phyloP scores from a whole-genome alignment of 2,113 vertebrate species.

The Podarcis cretensis region DNA sequence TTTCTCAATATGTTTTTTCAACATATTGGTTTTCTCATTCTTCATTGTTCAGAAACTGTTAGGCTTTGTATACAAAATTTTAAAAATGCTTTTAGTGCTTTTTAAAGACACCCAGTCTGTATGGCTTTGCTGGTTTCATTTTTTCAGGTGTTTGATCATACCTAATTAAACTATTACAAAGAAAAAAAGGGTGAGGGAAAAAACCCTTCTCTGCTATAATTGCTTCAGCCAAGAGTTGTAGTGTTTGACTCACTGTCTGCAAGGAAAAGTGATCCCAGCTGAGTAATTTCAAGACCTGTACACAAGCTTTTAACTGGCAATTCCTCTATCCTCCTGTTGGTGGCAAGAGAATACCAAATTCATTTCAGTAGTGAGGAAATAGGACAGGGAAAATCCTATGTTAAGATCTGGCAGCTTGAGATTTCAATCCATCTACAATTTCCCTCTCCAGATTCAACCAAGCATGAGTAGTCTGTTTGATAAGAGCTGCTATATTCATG shows the following conservation, averaged over 20 bases:
- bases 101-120: no score
- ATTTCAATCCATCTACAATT: neutral
- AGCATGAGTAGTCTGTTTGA: neutral
- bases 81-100: no score
- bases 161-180: no score
- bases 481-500: neutral
- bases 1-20: no score
- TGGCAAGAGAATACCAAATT: neutral
- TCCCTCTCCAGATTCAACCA: neutral
- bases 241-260: neutral
- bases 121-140: neutral
- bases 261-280: no score
- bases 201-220: neutral
- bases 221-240: neutral
- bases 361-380: neutral
- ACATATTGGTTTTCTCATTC: no score
- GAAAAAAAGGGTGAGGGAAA: neutral
- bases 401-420: neutral
- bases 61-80: neutral
- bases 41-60: neutral
- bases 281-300: neutral
- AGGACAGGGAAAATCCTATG: neutral
- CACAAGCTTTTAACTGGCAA: neutral
- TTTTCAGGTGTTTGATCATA: neutral
- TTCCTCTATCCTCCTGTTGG: neutral